Percentiles rank a stretch among this genome's conserved stretches.
phyloP scores from a whole-genome alignment of 2,888 invertebrate genomes.

The Cepaea hortensis region DNA sequence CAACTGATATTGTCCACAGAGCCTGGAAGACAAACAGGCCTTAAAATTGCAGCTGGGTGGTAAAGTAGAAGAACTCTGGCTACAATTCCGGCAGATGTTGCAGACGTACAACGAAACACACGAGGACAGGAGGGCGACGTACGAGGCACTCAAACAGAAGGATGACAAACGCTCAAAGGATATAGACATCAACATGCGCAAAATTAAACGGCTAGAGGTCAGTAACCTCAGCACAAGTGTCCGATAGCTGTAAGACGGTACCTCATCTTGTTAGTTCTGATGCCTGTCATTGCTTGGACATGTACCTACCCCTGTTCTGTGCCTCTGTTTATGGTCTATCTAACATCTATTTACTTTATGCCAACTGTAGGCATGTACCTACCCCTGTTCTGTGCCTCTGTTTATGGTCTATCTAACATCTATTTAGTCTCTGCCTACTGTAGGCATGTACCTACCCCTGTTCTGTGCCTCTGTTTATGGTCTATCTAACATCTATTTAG shows the following conservation, averaged over 20 bases:
- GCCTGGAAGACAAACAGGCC: constrained; percentile 76
- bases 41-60: constrained; percentile 73
- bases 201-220: constrained; percentile 75
- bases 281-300: too few relatives aligned
- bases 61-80: constrained; percentile 75
- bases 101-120: constrained; percentile 75
- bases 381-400: too few relatives aligned
- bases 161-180: constrained; percentile 76
- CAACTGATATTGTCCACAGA: constrained; percentile 58
- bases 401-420: too few relatives aligned
- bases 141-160: constrained; percentile 74
- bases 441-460: too few relatives aligned
- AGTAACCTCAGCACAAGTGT: constrained; percentile 45
- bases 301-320: too few relatives aligned
- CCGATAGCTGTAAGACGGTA: not conserved
- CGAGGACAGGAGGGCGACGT: constrained; percentile 74
- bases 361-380: too few relatives aligned
- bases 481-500: too few relatives aligned
- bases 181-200: constrained; percentile 76
- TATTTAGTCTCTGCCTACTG: too few relatives aligned
- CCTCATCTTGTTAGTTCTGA: too few relatives aligned
- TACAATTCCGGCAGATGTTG: constrained; percentile 71
- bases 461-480: too few relatives aligned
- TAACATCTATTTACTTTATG: too few relatives aligned
- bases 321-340: too few relatives aligned